Percentiles rank a stretch among this genome's conserved stretches.
Evolutionary conservation across 2,797 vertebrate genomes (phyloP).

Genomic region (Rhinella marina): DNA sequence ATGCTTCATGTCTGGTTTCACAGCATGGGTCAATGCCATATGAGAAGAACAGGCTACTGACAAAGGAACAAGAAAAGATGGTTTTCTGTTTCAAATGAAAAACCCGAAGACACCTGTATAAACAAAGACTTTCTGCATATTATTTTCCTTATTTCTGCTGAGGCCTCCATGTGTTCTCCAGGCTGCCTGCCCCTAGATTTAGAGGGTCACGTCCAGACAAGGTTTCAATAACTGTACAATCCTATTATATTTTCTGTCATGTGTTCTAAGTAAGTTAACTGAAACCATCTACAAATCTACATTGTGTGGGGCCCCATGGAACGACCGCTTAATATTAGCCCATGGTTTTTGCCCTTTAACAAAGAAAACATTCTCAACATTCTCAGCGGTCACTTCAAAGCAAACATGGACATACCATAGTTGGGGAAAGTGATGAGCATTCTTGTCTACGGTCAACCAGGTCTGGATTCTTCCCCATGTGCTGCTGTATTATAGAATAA

Average conservation of each 20-base stretch:
- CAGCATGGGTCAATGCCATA: slow-evolving; percentile 23
- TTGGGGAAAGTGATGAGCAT: neutral
- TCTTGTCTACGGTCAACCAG: neutral
- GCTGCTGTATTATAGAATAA: neutral
- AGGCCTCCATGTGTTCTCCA: slow-evolving; percentile 47
- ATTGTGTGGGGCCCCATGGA: slow-evolving; percentile 11
- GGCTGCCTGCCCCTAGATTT: slow-evolving; percentile 40
- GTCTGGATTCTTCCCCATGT: neutral
- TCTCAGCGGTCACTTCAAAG: slow-evolving; percentile 24
- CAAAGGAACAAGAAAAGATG: slow-evolving; percentile 60
- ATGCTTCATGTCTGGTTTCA: slow-evolving; percentile 31
- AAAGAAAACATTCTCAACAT: slow-evolving; percentile 29
- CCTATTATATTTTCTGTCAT: slow-evolving; percentile 25
- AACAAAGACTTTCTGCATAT: slow-evolving; percentile 58
- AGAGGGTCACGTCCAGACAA: neutral
- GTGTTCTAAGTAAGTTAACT: slow-evolving; percentile 35
- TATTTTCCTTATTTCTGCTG: slow-evolving; percentile 54
- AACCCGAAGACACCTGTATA: slow-evolving; percentile 66
- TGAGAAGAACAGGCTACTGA: slow-evolving; percentile 58
- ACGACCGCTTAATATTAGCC: neutral
- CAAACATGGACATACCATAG: neutral
- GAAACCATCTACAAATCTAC: neutral
- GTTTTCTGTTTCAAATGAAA: slow-evolving; percentile 50
- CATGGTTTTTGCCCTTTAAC: neutral
- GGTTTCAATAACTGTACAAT: slow-evolving; percentile 44